Conservation (phyloP, 2,113 vertebrate genomes). For the Phrynosoma blainvillii region DNA sequence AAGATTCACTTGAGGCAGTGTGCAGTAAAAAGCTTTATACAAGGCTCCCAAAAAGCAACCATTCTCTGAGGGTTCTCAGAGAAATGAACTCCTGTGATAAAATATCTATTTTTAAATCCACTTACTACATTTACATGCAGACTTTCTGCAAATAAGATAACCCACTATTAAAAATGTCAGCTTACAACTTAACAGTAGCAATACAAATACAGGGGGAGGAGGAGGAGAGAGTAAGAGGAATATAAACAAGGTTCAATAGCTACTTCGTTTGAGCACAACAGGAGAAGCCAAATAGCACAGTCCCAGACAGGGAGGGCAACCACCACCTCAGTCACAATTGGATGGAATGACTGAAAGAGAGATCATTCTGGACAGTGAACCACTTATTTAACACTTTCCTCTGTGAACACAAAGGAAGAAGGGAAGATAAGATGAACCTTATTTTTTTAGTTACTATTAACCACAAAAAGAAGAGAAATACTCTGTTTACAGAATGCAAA, state of each 20-base stretch:
- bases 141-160: background rate
- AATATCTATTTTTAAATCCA: background rate
- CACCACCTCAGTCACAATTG: background rate
- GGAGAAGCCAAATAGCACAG: background rate
- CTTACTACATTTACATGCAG: background rate
- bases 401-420: no score
- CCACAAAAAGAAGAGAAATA: background rate
- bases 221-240: background rate
- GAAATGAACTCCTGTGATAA: background rate
- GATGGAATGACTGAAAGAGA: background rate
- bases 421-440: background rate
- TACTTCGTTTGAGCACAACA: background rate
- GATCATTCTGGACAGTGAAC: background rate
- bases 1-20: background rate
- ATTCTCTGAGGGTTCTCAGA: background rate
- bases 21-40: background rate
- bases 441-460: background rate
- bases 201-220: background rate
- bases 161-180: background rate
- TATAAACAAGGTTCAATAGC: background rate
- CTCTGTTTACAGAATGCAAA: no score
- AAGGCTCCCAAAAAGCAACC: background rate
- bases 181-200: background rate
- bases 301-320: background rate
- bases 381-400: background rate